Base-by-base conservation (phyloP, 2,888 invertebrate genomes). In the Choristoneura rosaceana region DNA sequence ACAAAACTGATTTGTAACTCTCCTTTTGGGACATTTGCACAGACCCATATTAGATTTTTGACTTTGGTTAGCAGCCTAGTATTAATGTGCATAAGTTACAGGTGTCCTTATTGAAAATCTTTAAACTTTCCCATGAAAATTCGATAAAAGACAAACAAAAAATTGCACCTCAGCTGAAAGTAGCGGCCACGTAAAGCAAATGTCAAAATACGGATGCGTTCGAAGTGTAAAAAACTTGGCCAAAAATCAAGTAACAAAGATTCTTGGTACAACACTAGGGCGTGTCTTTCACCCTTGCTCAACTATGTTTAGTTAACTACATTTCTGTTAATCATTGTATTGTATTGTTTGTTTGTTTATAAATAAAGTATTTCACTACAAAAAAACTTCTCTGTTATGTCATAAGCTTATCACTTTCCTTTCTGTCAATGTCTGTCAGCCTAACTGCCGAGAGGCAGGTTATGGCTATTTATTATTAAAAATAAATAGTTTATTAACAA, bases 1-100 rank as follows among this genome's bases (percentile, higher is more conserved):
- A 94, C 99, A 99, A 95, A 99, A 99, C 88, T 99, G 97, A 94
- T 98, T 99, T 73, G 99, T 99, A 76, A 99, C 99, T 93, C 97
- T 97, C 81, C 98, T 95, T 91, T 99, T 99, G 25, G 99, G 99
- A 94, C 99, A 99, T 91, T 99, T 99, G 94, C 99, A 99, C 76
- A 99, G 95, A 76, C 99, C 99, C 99, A 99, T 99, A 59, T 62
- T 87, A 84, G 59, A 64, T 52, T 14, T 34, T 69, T 33, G 50
- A 58, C 14, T 62, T 67, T 33, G 47, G 8, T 47, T 25, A 58
- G 15, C 10, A 69, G 33, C 15, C 52, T 34, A 69, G 17, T 52
- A 0, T 52, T 41, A 12, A 50, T n/a, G 41, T 43, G 41, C 68
- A 73, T 73, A 60, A 41, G 73, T 60, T 69, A 69, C 14, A 10